These are phyloP conservation scores for Drosophila robusta DNA, from an alignment of 2,888 invertebrate genomes.

Conservation along the genomic window DNA sequence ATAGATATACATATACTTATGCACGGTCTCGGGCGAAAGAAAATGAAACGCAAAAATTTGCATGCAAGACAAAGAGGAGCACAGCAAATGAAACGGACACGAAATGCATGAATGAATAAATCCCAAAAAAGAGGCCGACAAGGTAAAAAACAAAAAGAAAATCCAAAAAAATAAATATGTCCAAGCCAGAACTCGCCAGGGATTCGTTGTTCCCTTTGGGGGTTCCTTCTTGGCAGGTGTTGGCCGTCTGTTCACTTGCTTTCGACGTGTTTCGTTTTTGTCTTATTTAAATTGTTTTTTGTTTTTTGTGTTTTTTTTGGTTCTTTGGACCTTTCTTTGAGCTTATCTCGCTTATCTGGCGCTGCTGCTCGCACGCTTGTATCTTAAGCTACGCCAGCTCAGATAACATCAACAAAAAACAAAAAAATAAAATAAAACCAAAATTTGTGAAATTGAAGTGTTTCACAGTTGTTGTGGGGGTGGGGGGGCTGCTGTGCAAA, in stretches of 20 bases:
- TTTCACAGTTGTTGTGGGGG: conserved; percentile 2
- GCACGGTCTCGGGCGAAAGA: conserved; percentile 19
- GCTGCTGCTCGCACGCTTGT: conserved; percentile 51
- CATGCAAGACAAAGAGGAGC: conserved; percentile 56
- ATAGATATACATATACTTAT: conserved; percentile 19
- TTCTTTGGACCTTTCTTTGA: conserved; percentile 31
- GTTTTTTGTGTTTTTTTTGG: conserved; percentile 4
- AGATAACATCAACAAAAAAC: conserved; percentile 46
- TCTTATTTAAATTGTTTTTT: conserved; percentile 9
- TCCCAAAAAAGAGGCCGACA: conserved; percentile 39
- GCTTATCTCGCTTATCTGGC: conserved; percentile 64
- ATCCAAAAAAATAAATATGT: too few relatives aligned
- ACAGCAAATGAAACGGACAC: conserved; percentile 48
- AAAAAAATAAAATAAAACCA: conserved; percentile 1
- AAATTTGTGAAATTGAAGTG: conserved; percentile 37
- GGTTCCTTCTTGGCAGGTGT: conserved; percentile 38
- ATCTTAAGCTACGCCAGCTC: conserved; percentile 52
- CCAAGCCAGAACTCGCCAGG: conserved; percentile 3
- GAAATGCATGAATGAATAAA: conserved; percentile 61
- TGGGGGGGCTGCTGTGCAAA: conserved; percentile 48
- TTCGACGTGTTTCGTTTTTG: conserved; percentile 25
- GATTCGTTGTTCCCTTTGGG: conserved; percentile 20
- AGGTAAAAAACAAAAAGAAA: conserved; percentile 7
- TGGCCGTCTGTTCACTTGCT: conserved; percentile 32
- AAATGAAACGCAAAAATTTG: conserved; percentile 59